Base-by-base conservation (phyloP, 1,140 invertebrate species). In the Branchinecta lynchi region DNA sequence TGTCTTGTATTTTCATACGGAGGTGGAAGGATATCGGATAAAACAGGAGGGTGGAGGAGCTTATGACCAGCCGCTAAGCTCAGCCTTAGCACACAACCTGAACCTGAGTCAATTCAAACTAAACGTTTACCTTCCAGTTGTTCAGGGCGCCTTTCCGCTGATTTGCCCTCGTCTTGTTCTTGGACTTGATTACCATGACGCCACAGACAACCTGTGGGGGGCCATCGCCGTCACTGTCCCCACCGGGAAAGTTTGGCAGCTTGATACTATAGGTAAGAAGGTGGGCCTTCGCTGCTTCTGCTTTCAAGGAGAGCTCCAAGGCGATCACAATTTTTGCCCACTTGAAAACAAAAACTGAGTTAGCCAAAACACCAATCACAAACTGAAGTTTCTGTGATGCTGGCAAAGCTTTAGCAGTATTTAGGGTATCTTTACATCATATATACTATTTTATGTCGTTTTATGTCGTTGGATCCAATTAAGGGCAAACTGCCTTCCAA, bases 311-410 rank as follows among this genome's bases (percentile, higher is more conserved):
- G 45, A 94, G 80, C 77, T 99, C 96, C 73, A 98, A 76, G 0
- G 93, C 90, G 10, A 98, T 92, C 7, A 98, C 92, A 73, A 98
- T 97, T 80, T 98, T 97, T 0, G 95, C 95, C 92, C 95, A 98
- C 88, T 97, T 75, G 10, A 78, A 77, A 72, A 71, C 68, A 72
- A 75, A 51, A 32, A 32, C 32, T 32, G 32, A 32, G 5, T 32
- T 5, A 32, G 32, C 32, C 2, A 32, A 32, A 32, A 32, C 32
- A 32, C 32, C 32, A 32, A 32, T 32, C 32, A 32, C 5, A 32
- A 32, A 32, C 32, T 32, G 32, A 32, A 32, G 32, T 32, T n/a
- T n/a, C n/a, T 32, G 32, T 5, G 32, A 3, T 32, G 32, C 32
- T 32, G 32, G 32, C 32, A 32, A 32, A 32, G 1, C 32, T 32